Evolutionary conservation across 2,888 invertebrate genomes (phyloP).

Genomic region (Zygothrica quintamaculata): DNA sequence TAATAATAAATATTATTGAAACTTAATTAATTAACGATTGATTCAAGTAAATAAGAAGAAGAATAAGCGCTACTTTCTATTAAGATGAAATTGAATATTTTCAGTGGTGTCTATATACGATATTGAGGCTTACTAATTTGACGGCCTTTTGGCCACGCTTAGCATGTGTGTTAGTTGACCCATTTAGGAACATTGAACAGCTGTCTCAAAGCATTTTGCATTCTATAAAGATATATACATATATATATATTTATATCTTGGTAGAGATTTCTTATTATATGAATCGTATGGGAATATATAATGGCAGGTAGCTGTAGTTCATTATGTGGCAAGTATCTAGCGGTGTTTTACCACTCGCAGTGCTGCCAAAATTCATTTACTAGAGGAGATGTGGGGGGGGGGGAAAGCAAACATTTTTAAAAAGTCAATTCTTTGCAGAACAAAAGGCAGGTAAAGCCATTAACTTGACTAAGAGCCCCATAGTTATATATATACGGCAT

Average conservation of each 20-base stretch:
- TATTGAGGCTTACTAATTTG: conserved; percentile 30
- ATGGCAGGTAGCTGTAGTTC: conserved; percentile 31
- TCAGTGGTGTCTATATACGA: not conserved
- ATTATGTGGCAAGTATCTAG: conserved; percentile 32
- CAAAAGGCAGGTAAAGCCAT: conserved; percentile 66
- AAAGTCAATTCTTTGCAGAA: conserved; percentile 57
- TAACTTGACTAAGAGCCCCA: conserved; percentile 34
- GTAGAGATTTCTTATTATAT: too few relatives aligned
- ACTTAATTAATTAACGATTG: too few relatives aligned
- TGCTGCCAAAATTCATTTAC: conserved; percentile 14
- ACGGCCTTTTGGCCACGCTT: conserved; percentile 21
- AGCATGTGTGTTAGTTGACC: conserved; percentile 40
- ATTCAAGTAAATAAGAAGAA: too few relatives aligned
- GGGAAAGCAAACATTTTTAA: conserved; percentile 13
- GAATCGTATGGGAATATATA: not conserved
- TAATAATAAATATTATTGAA: too few relatives aligned
- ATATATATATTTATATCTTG: too few relatives aligned
- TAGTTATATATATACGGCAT: too few relatives aligned
- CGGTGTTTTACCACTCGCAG: conserved; percentile 36
- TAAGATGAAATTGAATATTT: conserved; percentile 14
- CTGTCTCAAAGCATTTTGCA: conserved; percentile 14
- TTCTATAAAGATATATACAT: conserved; percentile 22
- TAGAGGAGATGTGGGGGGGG: too few relatives aligned
- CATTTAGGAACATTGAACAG: conserved; percentile 33
- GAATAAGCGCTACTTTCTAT: not conserved